Evolutionary conservation across 2,113 vertebrate species (phyloP), one percentile per base, ranked within the genome.

Genomic region (Gasterosteus nipponicus): DNA sequence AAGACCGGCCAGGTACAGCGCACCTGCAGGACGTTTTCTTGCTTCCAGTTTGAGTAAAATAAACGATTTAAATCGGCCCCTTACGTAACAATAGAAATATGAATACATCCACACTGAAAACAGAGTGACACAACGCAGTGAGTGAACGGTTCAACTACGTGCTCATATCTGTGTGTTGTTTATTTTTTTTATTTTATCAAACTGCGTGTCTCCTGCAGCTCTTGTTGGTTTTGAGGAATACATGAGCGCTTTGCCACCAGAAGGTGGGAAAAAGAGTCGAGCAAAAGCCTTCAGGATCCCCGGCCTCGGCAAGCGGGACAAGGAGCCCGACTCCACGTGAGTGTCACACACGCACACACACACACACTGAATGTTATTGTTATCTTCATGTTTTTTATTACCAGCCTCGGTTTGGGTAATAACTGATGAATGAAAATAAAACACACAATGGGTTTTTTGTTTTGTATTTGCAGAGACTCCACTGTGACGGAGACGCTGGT

Each of bases 201-300:
- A 6, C 53, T 56, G 59, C 14, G 33, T 82, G 70, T 54, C 26
- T 19, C 58, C 74, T 2, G 76, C 91, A 98, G 97, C 96, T 35
- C 92, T 90, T 4, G 67, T 95, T 87, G 94, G 96, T 29, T 97
- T 98, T 9, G 96, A 98, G 1, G 95, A 96, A 1, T 96, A 95
- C 89, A 91, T 94, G 64, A 78, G 92, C 66, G 0, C 94, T 91
- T 44, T 90, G 54, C 86, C 80, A 3, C 82, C 92, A 1, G 86
- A 95, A 91, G 96, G 94, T 3, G 91, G 94, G 66, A 97, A 96
- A 78, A 96, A 97, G 69, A 94, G 93, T 85, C 94, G 97, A 0
- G 90, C 70, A 19, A 98, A 97, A 90, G 95, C 97, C 11, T 99
- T 99, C 85, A 95, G 97, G 49, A 95, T 98, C 42, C 97, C 97